These are phyloP conservation scores for Polyergus mexicanus DNA, from an alignment of 1,140 invertebrate species.

Conservation along the genomic window DNA sequence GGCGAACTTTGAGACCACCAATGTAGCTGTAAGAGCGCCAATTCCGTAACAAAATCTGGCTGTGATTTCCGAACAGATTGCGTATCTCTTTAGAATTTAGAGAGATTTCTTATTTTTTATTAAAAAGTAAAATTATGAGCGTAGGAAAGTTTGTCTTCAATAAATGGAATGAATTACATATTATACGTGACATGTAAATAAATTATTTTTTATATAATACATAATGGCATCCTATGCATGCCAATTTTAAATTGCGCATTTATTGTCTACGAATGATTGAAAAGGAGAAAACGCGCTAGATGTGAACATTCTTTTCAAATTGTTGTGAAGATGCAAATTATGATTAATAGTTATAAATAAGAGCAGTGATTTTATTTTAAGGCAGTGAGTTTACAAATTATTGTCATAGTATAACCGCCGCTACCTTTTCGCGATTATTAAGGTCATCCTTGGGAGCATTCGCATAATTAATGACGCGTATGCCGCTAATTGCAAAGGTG, in stretches of 20 bases:
- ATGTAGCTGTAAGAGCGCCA: conserved; percentile 67
- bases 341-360: background rate
- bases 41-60: conserved; percentile 69
- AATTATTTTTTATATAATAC: background rate
- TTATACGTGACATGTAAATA: background rate
- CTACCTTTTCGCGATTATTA: too few relatives aligned
- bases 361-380: background rate
- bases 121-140: background rate
- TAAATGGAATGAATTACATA: background rate
- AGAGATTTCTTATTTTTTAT: background rate
- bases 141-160: background rate
- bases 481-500: too few relatives aligned
- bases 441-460: too few relatives aligned
- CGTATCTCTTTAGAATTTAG: background rate
- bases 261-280: too few relatives aligned
- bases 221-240: background rate
- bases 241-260: too few relatives aligned
- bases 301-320: background rate
- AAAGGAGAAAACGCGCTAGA: background rate
- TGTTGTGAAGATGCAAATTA: background rate
- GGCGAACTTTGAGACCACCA: conserved; percentile 75
- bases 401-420: background rate
- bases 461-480: too few relatives aligned
- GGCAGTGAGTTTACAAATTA: background rate
- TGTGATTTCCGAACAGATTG: conserved; percentile 13